Conservation (phyloP, 2,797 vertebrate species). For the Lycodopsis pacificus region DNA sequence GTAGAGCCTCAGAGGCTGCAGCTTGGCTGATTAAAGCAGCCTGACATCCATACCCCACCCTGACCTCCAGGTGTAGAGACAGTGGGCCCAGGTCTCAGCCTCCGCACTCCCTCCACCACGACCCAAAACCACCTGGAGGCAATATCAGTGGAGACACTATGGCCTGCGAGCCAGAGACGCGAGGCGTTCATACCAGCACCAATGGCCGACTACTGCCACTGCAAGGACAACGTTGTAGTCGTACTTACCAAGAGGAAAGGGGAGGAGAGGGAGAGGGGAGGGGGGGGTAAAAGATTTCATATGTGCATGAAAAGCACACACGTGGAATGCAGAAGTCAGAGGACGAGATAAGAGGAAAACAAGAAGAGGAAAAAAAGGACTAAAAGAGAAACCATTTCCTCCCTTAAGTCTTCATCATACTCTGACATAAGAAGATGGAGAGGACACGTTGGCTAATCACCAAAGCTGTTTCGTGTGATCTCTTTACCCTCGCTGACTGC, state of each 20-base stretch:
- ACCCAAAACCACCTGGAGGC: conserved; percentile 64
- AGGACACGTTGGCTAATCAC: conserved; percentile 46
- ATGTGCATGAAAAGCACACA: conserved; percentile 59
- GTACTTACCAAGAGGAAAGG: conserved; percentile 11
- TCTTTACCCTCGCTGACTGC: conserved; percentile 38
- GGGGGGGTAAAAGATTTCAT: conserved; percentile 55
- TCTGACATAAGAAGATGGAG: conserved; percentile 33
- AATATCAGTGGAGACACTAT: conserved; percentile 50
- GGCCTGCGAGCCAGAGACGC: conserved; percentile 15
- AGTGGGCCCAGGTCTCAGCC: conserved; percentile 61
- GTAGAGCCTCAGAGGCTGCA: conserved; percentile 74
- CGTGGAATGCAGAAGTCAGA: conserved; percentile 49
- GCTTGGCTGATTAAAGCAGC: conserved; percentile 82
- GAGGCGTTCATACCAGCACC: conserved; percentile 28
- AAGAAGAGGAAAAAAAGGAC: conserved; percentile 10
- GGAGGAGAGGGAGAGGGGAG: background rate
- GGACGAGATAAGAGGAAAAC: conserved; percentile 27
- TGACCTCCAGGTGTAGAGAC: conserved; percentile 84
- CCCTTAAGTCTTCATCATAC: conserved; percentile 6
- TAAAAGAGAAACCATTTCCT: conserved; percentile 8
- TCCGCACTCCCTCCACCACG: conserved; percentile 49
- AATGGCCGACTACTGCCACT: conserved; percentile 26
- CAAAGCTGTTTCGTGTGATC: conserved; percentile 53
- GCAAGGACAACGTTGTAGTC: conserved; percentile 53
- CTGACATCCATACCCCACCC: conserved; percentile 73